These are phyloP conservation scores for Synanthedon andrenaeformis DNA, from an alignment of 2,888 invertebrate species.

Conservation along the genomic window DNA sequence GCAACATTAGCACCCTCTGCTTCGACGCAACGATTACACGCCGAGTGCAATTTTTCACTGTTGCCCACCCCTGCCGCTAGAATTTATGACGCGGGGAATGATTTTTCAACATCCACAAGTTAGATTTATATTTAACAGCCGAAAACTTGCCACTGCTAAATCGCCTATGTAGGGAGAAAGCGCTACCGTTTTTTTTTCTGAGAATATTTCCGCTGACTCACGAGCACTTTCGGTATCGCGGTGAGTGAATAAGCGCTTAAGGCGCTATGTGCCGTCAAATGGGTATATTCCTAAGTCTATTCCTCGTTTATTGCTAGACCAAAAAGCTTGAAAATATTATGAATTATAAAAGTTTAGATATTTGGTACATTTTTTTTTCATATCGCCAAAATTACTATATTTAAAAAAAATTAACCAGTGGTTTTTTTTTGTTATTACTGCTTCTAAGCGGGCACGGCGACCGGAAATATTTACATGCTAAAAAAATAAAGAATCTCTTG, in stretches of 20 bases:
- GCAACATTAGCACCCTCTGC: slow-evolving; percentile 60
- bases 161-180: slow-evolving; percentile 19
- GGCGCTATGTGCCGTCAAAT: too few relatives aligned
- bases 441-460: too few relatives aligned
- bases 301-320: too few relatives aligned
- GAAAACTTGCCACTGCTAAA: slow-evolving; percentile 39
- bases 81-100: slow-evolving; percentile 61
- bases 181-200: slow-evolving; percentile 6
- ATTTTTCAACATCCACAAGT: slow-evolving; percentile 63
- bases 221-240: slow-evolving; percentile 5
- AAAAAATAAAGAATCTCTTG: too few relatives aligned
- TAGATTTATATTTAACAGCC: slow-evolving; percentile 57
- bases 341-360: too few relatives aligned
- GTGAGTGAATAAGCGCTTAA: background rate
- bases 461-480: too few relatives aligned
- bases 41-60: slow-evolving; percentile 61
- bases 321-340: too few relatives aligned
- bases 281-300: too few relatives aligned
- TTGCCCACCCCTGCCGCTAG: slow-evolving; percentile 49
- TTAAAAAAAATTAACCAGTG: too few relatives aligned
- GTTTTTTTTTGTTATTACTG: too few relatives aligned
- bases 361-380: too few relatives aligned
- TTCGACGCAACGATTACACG: slow-evolving; percentile 54
- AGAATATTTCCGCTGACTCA: slow-evolving; percentile 8
- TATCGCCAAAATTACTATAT: too few relatives aligned